These are phyloP conservation scores for Leptopilina myrica DNA, from an alignment of 2,888 invertebrate genomes.

Conservation along the genomic window DNA sequence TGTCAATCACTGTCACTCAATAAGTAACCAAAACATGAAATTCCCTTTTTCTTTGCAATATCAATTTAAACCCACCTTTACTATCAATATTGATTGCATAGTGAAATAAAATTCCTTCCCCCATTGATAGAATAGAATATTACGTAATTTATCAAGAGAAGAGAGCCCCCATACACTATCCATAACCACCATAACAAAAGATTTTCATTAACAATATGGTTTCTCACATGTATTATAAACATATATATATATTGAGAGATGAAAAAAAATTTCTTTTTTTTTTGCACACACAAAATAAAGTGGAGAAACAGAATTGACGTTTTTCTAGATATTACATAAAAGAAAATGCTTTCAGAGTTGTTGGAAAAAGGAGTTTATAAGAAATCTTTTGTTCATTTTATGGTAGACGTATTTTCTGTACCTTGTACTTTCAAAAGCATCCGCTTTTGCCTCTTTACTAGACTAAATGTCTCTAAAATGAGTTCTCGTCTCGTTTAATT, in stretches of 20 bases:
- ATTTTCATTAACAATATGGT: conserved; percentile 31
- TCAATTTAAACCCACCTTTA: conserved; percentile 13
- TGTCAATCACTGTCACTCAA: conserved; percentile 8
- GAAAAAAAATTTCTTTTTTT: too few species aligned
- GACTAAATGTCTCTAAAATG: conserved; percentile 31
- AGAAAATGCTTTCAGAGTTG: conserved; percentile 17
- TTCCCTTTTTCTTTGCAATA: neutral
- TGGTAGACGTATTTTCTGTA: conserved; percentile 19
- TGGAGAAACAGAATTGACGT: conserved; percentile 10
- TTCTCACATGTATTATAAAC: neutral
- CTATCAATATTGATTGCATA: conserved; percentile 21
- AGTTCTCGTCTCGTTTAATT: conserved; percentile 30
- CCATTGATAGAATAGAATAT: conserved; percentile 5
- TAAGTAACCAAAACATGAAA: neutral
- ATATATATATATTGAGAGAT: neutral
- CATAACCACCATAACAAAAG: neutral
- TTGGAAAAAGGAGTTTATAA: conserved; percentile 17
- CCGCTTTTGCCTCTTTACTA: conserved; percentile 9
- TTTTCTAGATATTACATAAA: neutral
- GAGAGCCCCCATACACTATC: neutral
- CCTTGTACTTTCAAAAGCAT: conserved; percentile 26
- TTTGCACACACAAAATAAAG: conserved; percentile 3
- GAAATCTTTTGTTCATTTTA: conserved; percentile 34
- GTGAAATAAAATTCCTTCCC: neutral
- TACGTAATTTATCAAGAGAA: conserved; percentile 7